Conservation (phyloP, 2,113 vertebrate species). For the Orthochromis indermauri region DNA sequence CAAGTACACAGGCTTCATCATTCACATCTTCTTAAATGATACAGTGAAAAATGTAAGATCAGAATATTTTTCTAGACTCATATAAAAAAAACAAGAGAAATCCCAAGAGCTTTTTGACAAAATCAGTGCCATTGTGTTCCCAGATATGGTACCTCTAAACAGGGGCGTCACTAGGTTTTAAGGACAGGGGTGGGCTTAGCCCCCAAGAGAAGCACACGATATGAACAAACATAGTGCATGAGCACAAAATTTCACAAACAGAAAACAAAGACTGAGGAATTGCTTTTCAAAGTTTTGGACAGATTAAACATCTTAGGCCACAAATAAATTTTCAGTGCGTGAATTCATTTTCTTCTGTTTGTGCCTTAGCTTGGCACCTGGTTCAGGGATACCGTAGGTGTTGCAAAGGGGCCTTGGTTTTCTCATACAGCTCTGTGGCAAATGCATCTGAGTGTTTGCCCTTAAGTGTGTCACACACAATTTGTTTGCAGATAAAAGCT, state of each 20-base stretch:
- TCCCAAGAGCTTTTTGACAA: not conserved
- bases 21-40: not conserved
- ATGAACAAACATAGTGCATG: not conserved
- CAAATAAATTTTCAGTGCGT: not conserved
- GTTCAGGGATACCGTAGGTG: not conserved
- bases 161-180: not conserved
- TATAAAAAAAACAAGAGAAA: not conserved
- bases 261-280: not conserved
- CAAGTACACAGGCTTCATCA: not conserved
- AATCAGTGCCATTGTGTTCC: not conserved
- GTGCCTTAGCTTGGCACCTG: not conserved
- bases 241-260: not conserved
- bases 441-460: not conserved
- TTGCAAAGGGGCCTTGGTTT: not conserved
- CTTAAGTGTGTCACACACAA: not conserved
- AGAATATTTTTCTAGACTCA: not conserved
- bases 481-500: no score
- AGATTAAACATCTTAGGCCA: not conserved
- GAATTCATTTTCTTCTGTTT: not conserved
- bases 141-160: not conserved
- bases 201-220: not conserved
- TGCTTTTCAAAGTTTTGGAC: not conserved
- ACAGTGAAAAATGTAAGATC: not conserved
- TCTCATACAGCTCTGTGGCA: not conserved
- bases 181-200: not conserved